Base-by-base conservation (phyloP, 2,113 vertebrate genomes). In the Bostrychus sinensis region DNA sequence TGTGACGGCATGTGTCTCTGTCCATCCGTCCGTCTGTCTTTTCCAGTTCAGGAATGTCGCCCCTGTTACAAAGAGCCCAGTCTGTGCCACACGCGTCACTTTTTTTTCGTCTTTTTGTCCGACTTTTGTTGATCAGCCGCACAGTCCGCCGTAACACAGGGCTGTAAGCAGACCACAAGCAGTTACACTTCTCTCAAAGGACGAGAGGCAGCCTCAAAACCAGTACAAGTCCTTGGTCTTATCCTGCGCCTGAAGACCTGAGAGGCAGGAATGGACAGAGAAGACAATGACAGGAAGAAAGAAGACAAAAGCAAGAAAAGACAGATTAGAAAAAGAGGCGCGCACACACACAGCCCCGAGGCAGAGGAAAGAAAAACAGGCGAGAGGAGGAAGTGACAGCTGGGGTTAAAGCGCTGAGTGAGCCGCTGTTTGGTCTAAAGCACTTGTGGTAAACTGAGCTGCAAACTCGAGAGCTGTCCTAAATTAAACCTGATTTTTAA, bases 141-240 rank as follows among this genome's bases (percentile, higher is more conserved):
- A 95, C 90, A 96, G 93, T 70, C 86, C 79, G 65, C 94, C 90
- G 77, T 94, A 95, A 82, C 93, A 93, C 42, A 91, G 94, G 95
- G 95, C 96, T 97, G 95, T 94, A 97, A 98, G 94, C 90, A 94
- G 94, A 97, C 89, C 94, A 97, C 89, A 97, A 94, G 93, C 92
- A 61, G 90, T 98, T 97, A 84, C 93, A 93, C 93, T 88, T 54
- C 34, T 22, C 22, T 66, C 23, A 23, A 72, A 72, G 70, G 66
- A 53, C 62, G 76, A 28, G n/a, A n/a, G n/a, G n/a, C n/a, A n/a
- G n/a, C n/a, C 25, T 54, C 51, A 99, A 95, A 97, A 98, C 95
- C 95, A 98, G 89, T 96, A 96, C 78, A 98, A 92, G 87, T 98
- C 94, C 93, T 98, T 97, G 95, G 90, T 96, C 93, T 98, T 98